These are phyloP conservation scores for Cnemophilus loriae DNA, from an alignment of 2,113 vertebrate species.

Conservation along the genomic window DNA sequence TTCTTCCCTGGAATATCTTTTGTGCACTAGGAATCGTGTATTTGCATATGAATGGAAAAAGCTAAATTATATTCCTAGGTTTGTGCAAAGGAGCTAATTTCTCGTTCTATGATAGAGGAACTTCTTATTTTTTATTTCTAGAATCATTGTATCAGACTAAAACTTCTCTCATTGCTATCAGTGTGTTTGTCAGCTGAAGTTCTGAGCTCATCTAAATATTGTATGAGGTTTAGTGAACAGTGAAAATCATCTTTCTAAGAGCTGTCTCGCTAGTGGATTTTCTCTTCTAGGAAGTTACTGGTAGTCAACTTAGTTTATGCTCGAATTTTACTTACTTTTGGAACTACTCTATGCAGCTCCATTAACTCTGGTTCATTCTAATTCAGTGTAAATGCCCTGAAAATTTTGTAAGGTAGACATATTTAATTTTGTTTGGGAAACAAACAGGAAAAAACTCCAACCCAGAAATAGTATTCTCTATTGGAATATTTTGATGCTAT, in stretches of 20 bases:
- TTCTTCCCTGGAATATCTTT: slow-evolving; percentile 60
- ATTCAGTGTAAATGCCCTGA: slow-evolving; percentile 17
- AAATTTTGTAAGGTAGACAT: not conserved
- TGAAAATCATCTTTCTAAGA: not conserved
- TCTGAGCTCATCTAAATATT: slow-evolving; percentile 65
- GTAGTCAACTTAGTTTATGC: not conserved
- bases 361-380: not conserved
- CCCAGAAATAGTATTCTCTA: not conserved
- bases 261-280: not conserved
- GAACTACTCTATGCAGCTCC: not conserved
- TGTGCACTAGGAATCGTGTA: slow-evolving; percentile 48
- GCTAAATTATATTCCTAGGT: slow-evolving; percentile 54
- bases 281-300: not conserved
- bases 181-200: slow-evolving; percentile 51
- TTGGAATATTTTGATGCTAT: not conserved
- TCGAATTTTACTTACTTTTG: not conserved
- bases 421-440: not conserved
- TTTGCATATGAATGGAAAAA: slow-evolving; percentile 71
- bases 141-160: slow-evolving; percentile 12
- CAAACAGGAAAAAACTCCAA: not conserved
- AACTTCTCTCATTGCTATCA: slow-evolving; percentile 31
- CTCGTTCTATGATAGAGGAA: slow-evolving; percentile 18
- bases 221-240: slow-evolving; percentile 33
- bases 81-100: slow-evolving; percentile 48
- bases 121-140: slow-evolving; percentile 44